These are phyloP conservation scores for Anguilla megastoma DNA, from an alignment of 2,797 vertebrate species.

Conservation along the genomic window DNA sequence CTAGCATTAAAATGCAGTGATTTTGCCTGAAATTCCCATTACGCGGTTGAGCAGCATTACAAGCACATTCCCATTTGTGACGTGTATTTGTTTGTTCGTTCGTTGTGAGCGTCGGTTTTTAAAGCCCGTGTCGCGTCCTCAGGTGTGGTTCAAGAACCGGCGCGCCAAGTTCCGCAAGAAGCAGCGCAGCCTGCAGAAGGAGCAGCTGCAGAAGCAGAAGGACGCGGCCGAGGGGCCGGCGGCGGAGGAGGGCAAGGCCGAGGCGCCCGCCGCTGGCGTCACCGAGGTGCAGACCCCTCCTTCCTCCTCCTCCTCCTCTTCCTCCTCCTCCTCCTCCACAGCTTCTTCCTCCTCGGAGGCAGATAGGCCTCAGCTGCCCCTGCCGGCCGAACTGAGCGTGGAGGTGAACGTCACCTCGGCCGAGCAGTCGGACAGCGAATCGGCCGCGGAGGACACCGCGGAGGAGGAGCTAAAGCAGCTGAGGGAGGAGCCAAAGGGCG, in stretches of 20 bases:
- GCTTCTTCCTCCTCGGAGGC: constrained; percentile 74
- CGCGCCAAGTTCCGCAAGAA: constrained; percentile 98
- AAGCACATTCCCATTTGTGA: background rate
- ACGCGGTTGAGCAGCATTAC: too few species aligned
- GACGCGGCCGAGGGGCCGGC: constrained; percentile 75
- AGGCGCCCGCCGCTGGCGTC: constrained; percentile 57
- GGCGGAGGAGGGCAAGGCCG: constrained; percentile 76
- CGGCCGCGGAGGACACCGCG: constrained; percentile 84
- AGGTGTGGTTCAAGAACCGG: constrained; percentile 99
- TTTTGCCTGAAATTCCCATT: background rate
- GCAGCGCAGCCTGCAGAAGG: constrained; percentile 96
- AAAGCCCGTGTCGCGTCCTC: constrained; percentile 10
- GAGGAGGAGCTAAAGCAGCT: constrained; percentile 83
- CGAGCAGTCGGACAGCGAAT: constrained; percentile 91
- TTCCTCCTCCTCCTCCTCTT: constrained; percentile 24
- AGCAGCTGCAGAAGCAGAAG: constrained; percentile 97
- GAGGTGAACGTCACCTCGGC: constrained; percentile 92
- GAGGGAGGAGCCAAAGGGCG: constrained; percentile 77
- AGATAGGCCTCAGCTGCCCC: constrained; percentile 65
- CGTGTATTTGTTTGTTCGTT: background rate
- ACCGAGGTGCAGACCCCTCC: constrained; percentile 72
- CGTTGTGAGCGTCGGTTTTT: background rate
- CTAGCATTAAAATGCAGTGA: background rate
- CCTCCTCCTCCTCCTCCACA: constrained; percentile 64
- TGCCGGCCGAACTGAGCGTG: constrained; percentile 74